Evolutionary conservation across 1,140 invertebrate genomes (phyloP), one percentile per base, ranked within the genome.

Genomic region (Patella vulgata): DNA sequence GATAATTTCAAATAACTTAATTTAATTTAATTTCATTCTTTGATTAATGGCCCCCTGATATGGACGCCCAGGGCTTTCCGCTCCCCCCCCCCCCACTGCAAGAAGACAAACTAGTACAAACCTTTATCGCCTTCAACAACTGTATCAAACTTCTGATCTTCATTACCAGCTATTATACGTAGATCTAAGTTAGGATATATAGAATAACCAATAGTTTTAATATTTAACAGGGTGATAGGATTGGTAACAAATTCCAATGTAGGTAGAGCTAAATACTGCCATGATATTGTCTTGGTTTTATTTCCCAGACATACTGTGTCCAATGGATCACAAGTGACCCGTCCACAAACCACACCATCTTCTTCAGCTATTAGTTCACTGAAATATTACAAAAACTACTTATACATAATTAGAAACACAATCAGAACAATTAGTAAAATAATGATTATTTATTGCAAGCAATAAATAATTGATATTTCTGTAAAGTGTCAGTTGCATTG

Each of bases 221-320:
- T 70, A 59, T 74, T 74, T 21, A 82, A 60, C 0, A 81, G 56
- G 14, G 62, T 70, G 17, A 73, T 42, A 3, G 80, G 76, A 5
- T 54, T 19, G 2, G 31, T 30, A 17, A 82, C 51, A 12, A 64
- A 68, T 2, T 71, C 55, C 9, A 84, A 50, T 14, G 77, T 62
- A 0, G 83, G 83, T 42, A 84, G 58, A 0, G 77, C 60, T 4
- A 85, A 55, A 36, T 74, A 79, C 61, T 85, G 81, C 67, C 75
- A 83, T 0, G 77, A 76, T 19, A 85, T 69, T 8, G 80, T 79
- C 19, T 75, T 75, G 1, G 82, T 84, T 39, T 77, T 78, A 63
- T 84, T 83, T 39, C 74, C 53, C 12, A 77, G 52, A 61, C 84
- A 85, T 1, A 46, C 59, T 23, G 68, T 62, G 58, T 84, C 79